Evolutionary conservation across 2,113 vertebrate species (phyloP).

Genomic region (Chaetops frenatus): DNA sequence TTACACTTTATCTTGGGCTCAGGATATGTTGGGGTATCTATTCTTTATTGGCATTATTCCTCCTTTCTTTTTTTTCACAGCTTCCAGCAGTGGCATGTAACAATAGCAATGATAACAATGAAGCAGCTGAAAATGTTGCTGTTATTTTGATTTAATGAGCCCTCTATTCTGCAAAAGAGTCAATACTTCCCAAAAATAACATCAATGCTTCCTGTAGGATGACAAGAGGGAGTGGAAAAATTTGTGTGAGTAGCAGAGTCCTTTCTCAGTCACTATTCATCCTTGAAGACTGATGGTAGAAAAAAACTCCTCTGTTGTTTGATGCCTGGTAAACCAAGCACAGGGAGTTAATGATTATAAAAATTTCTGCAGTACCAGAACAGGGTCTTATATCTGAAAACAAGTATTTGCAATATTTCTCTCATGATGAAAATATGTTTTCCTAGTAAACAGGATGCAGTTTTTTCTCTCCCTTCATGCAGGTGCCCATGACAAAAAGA

Average conservation of each 20-base stretch:
- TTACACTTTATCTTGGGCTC: background rate
- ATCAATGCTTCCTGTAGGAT: background rate
- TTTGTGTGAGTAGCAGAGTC: background rate
- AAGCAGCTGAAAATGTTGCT: conserved; percentile 14
- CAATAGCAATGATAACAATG: background rate
- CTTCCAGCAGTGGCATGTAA: background rate
- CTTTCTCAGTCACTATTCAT: background rate
- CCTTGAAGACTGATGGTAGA: background rate
- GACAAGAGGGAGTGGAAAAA: background rate
- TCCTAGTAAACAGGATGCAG: background rate
- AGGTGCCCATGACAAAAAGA: background rate
- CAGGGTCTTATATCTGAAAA: background rate
- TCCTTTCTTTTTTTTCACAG: background rate
- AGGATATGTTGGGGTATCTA: background rate
- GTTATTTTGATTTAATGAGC: conserved; percentile 49
- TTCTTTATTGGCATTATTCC: conserved; percentile 4
- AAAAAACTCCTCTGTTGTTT: background rate
- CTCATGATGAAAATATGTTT: background rate
- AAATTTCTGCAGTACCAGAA: background rate
- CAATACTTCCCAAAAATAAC: conserved; percentile 22
- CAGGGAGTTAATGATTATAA: background rate
- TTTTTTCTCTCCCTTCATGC: background rate
- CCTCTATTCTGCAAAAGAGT: background rate
- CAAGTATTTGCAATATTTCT: background rate
- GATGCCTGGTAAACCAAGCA: background rate